These are phyloP conservation scores for Taeniopygia guttata DNA, from an alignment of 2,797 vertebrate genomes.

Conservation along the genomic window DNA sequence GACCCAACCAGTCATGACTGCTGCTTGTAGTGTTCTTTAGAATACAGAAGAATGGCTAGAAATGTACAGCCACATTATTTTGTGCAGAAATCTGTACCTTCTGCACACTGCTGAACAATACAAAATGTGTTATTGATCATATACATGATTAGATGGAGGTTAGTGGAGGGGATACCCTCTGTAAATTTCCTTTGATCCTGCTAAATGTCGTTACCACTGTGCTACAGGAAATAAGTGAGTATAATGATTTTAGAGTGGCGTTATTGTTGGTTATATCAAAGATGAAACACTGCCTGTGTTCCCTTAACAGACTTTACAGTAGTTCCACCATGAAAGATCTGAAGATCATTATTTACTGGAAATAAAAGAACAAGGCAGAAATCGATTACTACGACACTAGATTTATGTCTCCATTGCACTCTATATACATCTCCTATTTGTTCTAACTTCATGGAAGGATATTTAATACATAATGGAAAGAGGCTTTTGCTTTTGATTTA, in stretches of 20 bases:
- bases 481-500: constrained; percentile 75
- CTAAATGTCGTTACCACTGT: constrained; percentile 28
- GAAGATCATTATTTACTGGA: constrained; percentile 81
- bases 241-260: constrained; percentile 53
- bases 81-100: constrained; percentile 24
- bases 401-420: constrained; percentile 77
- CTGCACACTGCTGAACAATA: background rate
- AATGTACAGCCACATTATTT: background rate
- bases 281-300: constrained; percentile 52
- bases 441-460: constrained; percentile 78
- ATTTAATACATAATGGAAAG: constrained; percentile 79
- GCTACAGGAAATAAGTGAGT: constrained; percentile 47
- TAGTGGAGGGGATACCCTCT: constrained; percentile 26
- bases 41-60: background rate
- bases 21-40: background rate
- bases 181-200: constrained; percentile 58
- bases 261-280: constrained; percentile 33
- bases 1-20: background rate
- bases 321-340: constrained; percentile 73
- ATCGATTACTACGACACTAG: constrained; percentile 75
- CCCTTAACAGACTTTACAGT: constrained; percentile 57
- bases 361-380: constrained; percentile 80
- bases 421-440: constrained; percentile 79
- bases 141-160: constrained; percentile 34
- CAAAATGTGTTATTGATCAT: constrained; percentile 57